Percentiles rank a stretch among this genome's conserved stretches.
Conservation (phyloP, 2,888 invertebrate genomes). For the Gymnocheta viridis region DNA sequence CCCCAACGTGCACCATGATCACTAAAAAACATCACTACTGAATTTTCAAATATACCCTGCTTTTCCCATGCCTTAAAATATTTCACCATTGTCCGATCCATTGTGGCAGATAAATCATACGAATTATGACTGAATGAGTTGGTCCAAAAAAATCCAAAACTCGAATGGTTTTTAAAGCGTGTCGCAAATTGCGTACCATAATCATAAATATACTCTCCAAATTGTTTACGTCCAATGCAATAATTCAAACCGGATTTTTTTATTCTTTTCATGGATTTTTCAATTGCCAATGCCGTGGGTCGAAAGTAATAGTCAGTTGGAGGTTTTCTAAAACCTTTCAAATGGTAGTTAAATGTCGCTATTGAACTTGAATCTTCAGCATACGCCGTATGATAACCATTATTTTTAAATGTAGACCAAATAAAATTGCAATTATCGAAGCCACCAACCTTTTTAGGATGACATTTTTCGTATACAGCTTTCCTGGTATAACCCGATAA, state of each 20-base stretch:
- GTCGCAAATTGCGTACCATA: conserved; percentile 86
- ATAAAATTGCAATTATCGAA: conserved; percentile 88
- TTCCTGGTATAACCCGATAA: conserved; percentile 86
- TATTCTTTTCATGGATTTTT: conserved; percentile 83
- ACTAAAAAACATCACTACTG: conserved; percentile 88
- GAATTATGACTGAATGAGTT: conserved; percentile 89
- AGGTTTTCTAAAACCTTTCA: conserved; percentile 86
- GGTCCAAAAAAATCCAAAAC: conserved; percentile 90
- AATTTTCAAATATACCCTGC: conserved; percentile 85
- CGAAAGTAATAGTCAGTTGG: conserved; percentile 92
- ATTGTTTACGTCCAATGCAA: conserved; percentile 85
- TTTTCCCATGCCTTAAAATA: conserved; percentile 84
- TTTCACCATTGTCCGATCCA: conserved; percentile 85
- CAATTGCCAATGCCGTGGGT: conserved; percentile 87
- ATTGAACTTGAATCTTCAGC: conserved; percentile 88
- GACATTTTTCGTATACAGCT: conserved; percentile 82
- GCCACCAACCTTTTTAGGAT: conserved; percentile 83
- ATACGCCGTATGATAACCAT: conserved; percentile 89
- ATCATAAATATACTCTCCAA: conserved; percentile 87
- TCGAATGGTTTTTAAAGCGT: conserved; percentile 84
- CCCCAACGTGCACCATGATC: conserved; percentile 91
- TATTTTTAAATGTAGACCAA: conserved; percentile 88
- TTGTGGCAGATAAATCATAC: conserved; percentile 85
- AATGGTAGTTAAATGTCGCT: conserved; percentile 86
- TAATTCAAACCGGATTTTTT: conserved; percentile 83